Percentiles rank a stretch among this genome's conserved stretches.
phyloP scores from a whole-genome alignment of 1,140 invertebrate genomes.

The Samia ricini region DNA sequence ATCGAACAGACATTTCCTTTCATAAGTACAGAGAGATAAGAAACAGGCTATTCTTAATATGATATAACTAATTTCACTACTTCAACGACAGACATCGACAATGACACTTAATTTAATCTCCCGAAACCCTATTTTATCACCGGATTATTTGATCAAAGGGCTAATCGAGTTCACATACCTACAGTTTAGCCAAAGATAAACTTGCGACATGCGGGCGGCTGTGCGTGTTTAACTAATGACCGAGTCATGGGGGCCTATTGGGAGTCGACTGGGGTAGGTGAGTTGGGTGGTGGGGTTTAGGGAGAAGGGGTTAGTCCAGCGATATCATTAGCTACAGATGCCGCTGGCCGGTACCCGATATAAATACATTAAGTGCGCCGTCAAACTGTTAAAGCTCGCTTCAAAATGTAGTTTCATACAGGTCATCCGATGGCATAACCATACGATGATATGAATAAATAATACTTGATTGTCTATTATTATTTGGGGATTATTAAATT shows the following conservation, averaged over 20 bases:
- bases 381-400: slow-evolving; percentile 67
- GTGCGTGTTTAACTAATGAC: slow-evolving; percentile 77
- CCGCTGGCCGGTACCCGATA: slow-evolving; percentile 65
- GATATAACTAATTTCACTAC: background rate
- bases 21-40: no score
- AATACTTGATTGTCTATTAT: no score
- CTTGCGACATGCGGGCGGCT: slow-evolving; percentile 73
- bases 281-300: slow-evolving; percentile 14
- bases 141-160: slow-evolving; percentile 77
- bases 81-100: slow-evolving; percentile 42
- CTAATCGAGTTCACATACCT: slow-evolving; percentile 73
- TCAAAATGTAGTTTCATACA: slow-evolving; percentile 44
- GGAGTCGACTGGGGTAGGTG: slow-evolving; percentile 11
- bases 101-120: slow-evolving; percentile 75
- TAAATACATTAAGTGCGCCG: slow-evolving; percentile 73
- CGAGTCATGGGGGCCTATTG: slow-evolving; percentile 58
- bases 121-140: slow-evolving; percentile 71
- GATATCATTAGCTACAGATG: slow-evolving; percentile 75
- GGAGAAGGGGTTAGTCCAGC: slow-evolving; percentile 40
- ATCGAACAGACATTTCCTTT: no score
- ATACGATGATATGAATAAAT: no score
- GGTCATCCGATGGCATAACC: slow-evolving; percentile 29
- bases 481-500: no score
- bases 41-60: background rate
- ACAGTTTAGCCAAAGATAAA: slow-evolving; percentile 75